Conservation (phyloP, 2,888 invertebrate genomes). For the Apocheima hispidaria region DNA sequence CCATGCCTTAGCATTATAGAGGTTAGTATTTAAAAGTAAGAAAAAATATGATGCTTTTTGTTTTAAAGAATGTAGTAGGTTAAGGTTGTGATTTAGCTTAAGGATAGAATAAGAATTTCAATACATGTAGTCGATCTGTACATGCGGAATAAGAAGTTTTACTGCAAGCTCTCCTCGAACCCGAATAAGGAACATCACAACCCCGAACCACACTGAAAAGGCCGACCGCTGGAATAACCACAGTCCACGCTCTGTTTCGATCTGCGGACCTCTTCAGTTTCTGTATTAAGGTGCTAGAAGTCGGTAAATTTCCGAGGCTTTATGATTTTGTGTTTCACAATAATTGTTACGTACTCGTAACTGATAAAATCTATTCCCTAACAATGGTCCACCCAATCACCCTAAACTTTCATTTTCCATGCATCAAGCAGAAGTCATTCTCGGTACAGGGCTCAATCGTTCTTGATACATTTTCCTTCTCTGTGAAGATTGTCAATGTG, state of each 20-base stretch:
- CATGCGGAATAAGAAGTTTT: too few relatives aligned
- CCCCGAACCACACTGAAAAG: too few relatives aligned
- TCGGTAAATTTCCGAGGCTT: neutral
- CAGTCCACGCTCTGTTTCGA: too few relatives aligned
- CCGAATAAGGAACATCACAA: too few relatives aligned
- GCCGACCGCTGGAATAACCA: too few relatives aligned
- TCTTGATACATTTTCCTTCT: neutral
- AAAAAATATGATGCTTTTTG: neutral
- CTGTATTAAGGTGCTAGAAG: too few relatives aligned
- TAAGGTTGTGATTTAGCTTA: too few relatives aligned
- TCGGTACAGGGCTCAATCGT: constrained; percentile 1
- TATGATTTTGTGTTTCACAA: neutral
- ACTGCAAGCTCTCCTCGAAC: too few relatives aligned
- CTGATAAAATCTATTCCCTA: constrained; percentile 9
- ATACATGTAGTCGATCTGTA: too few relatives aligned
- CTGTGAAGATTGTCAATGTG: neutral
- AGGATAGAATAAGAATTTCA: too few relatives aligned
- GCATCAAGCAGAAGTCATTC: constrained; percentile 36
- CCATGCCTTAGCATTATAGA: neutral
- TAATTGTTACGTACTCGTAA: neutral
- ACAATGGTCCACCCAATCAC: constrained; percentile 19
- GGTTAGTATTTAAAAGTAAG: neutral
- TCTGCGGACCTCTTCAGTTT: neutral
- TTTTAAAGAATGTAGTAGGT: too few relatives aligned
- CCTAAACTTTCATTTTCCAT: constrained; percentile 28